Evolutionary conservation across 2,113 vertebrate species (phyloP).

Genomic region (Bufo bufo): DNA sequence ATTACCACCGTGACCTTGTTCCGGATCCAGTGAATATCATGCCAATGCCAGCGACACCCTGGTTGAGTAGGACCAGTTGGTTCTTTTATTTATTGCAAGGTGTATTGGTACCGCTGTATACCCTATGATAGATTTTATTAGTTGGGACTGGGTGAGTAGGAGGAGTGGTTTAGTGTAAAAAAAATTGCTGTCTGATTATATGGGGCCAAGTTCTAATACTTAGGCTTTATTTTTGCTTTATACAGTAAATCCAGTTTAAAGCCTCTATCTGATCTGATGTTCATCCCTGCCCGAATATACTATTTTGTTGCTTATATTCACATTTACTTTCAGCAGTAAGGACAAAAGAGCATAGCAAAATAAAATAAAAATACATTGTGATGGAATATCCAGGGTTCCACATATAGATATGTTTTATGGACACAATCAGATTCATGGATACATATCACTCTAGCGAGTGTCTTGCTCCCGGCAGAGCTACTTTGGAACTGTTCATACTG

Average conservation of each 20-base stretch:
- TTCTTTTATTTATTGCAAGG: no score
- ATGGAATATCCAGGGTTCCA: slow-evolving; percentile 7
- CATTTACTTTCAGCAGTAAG: not conserved
- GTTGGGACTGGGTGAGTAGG: no score
- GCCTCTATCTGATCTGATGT: not conserved
- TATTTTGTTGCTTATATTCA: not conserved
- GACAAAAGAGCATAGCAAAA: not conserved
- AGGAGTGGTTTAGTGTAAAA: not conserved
- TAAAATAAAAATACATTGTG: not conserved
- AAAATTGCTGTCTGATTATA: not conserved
- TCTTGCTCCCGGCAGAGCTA: slow-evolving; percentile 4
- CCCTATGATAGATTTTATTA: no score
- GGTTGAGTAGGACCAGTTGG: no score
- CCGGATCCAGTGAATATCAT: no score
- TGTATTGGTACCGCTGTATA: no score
- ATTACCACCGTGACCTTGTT: no score
- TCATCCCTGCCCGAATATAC: not conserved
- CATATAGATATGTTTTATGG: slow-evolving; percentile 27
- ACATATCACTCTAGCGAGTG: slow-evolving; percentile 16
- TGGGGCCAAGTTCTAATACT: no score
- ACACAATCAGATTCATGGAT: not conserved
- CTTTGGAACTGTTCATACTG: not conserved
- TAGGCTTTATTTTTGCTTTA: not conserved
- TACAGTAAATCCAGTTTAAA: not conserved
- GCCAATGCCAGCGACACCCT: no score